These are phyloP conservation scores for Eretmocerus hayati DNA, from an alignment of 2,888 invertebrate genomes.

Conservation along the genomic window DNA sequence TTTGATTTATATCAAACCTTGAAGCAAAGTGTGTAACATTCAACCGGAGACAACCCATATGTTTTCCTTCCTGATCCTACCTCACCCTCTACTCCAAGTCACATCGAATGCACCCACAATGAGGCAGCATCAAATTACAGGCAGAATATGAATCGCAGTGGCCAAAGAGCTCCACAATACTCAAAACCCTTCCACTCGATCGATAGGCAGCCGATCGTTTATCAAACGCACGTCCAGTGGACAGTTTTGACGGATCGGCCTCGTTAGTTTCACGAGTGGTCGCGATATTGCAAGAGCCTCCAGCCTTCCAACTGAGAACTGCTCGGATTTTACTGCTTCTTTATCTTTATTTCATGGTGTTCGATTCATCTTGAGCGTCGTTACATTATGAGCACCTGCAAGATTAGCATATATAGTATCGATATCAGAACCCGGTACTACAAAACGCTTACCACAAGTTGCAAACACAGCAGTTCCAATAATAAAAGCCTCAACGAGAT, in stretches of 20 bases:
- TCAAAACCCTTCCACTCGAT: not conserved
- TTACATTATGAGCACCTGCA: not conserved
- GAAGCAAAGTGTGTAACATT: no score
- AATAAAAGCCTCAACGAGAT: no score
- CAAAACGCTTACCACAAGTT: no score
- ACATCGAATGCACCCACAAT: not conserved
- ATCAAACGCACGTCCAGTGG: slow-evolving; percentile 33
- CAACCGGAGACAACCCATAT: no score
- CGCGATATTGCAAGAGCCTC: slow-evolving; percentile 20
- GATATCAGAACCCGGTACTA: no score
- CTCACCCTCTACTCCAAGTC: not conserved
- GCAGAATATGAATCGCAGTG: no score
- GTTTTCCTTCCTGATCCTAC: slow-evolving; percentile 17
- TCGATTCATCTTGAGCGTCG: not conserved
- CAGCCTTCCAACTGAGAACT: no score
- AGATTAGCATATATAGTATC: no score
- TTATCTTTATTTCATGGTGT: slow-evolving; percentile 18
- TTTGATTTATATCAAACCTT: no score
- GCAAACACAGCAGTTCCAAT: no score
- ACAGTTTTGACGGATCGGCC: slow-evolving; percentile 38
- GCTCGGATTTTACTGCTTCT: slow-evolving; percentile 2
- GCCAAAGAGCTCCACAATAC: not conserved
- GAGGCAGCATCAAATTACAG: no score
- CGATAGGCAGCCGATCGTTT: slow-evolving; percentile 18
- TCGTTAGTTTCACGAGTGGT: slow-evolving; percentile 35